Percentiles rank a stretch among this genome's conserved stretches.
Conservation (phyloP, 2,113 vertebrate species). For the Condylura cristata region DNA sequence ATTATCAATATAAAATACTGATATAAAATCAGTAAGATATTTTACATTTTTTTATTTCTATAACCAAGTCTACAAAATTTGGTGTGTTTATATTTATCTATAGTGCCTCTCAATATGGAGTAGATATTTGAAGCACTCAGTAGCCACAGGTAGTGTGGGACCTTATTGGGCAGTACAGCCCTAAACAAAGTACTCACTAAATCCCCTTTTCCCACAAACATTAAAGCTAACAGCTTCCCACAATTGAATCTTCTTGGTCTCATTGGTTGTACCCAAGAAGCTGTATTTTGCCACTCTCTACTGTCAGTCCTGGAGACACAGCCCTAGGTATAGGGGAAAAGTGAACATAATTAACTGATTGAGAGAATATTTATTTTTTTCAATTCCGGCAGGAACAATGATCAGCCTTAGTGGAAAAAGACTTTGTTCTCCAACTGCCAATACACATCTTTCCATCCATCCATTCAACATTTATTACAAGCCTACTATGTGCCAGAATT, state of each 20-base stretch:
- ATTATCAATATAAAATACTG: constrained; percentile 28
- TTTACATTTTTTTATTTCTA: constrained; percentile 9
- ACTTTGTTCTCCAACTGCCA: background rate
- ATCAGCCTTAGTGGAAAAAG: constrained; percentile 18
- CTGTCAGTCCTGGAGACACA: constrained; percentile 39
- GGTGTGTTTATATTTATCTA: background rate
- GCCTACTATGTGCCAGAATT: background rate
- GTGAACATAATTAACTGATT: constrained; percentile 45
- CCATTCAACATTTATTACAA: background rate
- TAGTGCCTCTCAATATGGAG: background rate
- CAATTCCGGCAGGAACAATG: constrained; percentile 36
- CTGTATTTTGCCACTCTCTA: constrained; percentile 54
- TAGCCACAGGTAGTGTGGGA: background rate
- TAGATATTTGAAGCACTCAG: constrained; percentile 4
- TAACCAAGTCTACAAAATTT: background rate
- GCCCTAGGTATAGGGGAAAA: constrained; percentile 22
- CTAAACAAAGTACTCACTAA: constrained; percentile 1
- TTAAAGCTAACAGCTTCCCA: constrained; percentile 29
- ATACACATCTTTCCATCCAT: background rate
- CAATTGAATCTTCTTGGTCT: constrained; percentile 41
- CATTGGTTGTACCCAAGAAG: constrained; percentile 42
- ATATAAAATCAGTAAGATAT: too few relatives aligned
- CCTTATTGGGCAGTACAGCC: background rate
- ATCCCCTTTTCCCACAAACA: constrained; percentile 34
- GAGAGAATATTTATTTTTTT: background rate